Evolutionary conservation across 2,113 vertebrate species (phyloP), one percentile per base, ranked within the genome.

Genomic region (Pedionomus torquatus): DNA sequence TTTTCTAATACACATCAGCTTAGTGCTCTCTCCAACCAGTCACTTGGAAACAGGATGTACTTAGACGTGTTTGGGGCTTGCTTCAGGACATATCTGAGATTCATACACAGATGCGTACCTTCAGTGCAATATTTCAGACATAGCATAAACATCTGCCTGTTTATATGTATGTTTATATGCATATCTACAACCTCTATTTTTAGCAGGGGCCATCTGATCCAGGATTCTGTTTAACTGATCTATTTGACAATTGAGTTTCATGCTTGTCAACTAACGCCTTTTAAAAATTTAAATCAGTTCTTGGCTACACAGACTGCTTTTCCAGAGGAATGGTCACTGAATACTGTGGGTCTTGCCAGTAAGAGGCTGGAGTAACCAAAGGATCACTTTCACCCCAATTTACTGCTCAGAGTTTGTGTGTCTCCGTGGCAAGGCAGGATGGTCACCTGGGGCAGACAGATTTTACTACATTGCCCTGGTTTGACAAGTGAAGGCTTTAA

Each of bases 81-180:
- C n/a, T 83, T 24, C 69, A 80, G 46, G 46, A 87, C 31, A 5
- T 33, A 43, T 7, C 61, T 14, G 39, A 90, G 43, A n/a, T 28
- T 55, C 31, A 19, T 6, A 54, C 2, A 9, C 52, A 65, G 43
- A 58, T 16, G 7, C 2, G 9, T 41, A 44, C 37, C 16, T 41
- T 48, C 61, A 23, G 20, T 17, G 11, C 13, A 41, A 1, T 21
- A 54, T 37, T 69, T 74, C 81, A 89, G 23, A 69, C 31, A 33
- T 1, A 33, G 8, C 51, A 82, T 28, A 58, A 71, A 23, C 25
- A 48, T 2, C 58, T 28, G 4, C 17, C 25, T 4, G 3, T 30
- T 10, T 33, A 17, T 23, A 20, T 5, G 5, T 8, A n/a, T 18
- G 9, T 58, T 58, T 37, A 11, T 7, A 43, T 1, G 1, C 23